Evolutionary conservation across 2,113 vertebrate species (phyloP).

Genomic region (Pseudopipra pipra): DNA sequence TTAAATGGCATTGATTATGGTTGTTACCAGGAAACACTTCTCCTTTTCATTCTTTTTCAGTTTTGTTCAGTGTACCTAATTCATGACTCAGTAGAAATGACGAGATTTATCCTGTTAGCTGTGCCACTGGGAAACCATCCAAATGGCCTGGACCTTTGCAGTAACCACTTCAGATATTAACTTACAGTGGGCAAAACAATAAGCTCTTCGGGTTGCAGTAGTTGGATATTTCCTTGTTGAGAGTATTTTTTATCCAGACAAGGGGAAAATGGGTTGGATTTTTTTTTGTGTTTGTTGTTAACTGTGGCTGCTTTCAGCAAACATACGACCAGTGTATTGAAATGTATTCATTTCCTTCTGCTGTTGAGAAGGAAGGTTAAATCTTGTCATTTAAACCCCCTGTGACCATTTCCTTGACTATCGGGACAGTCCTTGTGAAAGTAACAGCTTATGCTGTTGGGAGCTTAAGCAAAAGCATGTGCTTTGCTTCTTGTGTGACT

Average conservation of each 20-base stretch:
- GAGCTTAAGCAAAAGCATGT: not conserved
- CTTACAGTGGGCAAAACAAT: slow-evolving; percentile 65
- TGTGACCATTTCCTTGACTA: not conserved
- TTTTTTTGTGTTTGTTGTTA: not conserved
- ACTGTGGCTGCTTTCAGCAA: not conserved
- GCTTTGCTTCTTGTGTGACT: not conserved
- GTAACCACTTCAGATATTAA: slow-evolving; percentile 61
- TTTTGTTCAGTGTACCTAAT: slow-evolving; percentile 38
- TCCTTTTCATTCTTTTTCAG: slow-evolving; percentile 54
- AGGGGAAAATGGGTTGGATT: not conserved
- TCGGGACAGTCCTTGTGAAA: not conserved
- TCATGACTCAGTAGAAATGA: slow-evolving; percentile 64
- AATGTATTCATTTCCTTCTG: not conserved
- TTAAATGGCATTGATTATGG: slow-evolving; percentile 3
- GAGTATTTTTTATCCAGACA: slow-evolving; percentile 6
- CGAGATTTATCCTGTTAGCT: slow-evolving; percentile 55
- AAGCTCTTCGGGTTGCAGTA: slow-evolving; percentile 31
- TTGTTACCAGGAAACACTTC: slow-evolving; percentile 45
- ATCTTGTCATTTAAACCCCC: not conserved
- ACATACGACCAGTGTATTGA: not conserved
- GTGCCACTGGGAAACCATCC: slow-evolving; percentile 62
- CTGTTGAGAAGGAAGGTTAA: not conserved
- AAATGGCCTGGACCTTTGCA: slow-evolving; percentile 51
- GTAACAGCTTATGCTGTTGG: not conserved
- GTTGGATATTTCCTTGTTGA: slow-evolving; percentile 39